phyloP scores from a whole-genome alignment of 2,888 invertebrate species.

The Antheraea assamensis region DNA sequence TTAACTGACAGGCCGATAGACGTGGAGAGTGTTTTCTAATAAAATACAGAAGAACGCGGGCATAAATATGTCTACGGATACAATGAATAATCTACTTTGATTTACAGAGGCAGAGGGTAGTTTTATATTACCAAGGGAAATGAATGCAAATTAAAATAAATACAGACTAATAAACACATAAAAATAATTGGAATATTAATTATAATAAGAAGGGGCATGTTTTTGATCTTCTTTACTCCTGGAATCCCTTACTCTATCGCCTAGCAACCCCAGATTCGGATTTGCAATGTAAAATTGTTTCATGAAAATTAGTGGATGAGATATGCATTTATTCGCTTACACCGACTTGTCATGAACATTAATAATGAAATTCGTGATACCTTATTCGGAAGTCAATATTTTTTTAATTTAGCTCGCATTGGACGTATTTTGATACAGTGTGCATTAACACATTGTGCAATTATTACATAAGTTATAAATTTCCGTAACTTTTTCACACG shows the following conservation, averaged over 20 bases:
- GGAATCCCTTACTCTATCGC: not conserved
- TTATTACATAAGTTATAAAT: not conserved
- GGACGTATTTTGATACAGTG: not conserved
- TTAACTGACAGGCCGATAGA: not conserved
- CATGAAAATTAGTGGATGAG: slow-evolving; percentile 8
- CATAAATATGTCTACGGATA: not conserved
- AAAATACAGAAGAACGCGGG: not conserved
- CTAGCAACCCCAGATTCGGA: slow-evolving; percentile 1
- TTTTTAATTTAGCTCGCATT: not conserved
- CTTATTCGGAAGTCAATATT: not conserved
- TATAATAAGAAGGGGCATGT: not conserved
- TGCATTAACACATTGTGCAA: not conserved
- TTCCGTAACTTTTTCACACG: too few relatives aligned
- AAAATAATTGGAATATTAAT: not conserved
- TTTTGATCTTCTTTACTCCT: slow-evolving; percentile 8
- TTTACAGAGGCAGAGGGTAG: not conserved
- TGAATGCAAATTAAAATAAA: not conserved
- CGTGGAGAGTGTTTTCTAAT: not conserved
- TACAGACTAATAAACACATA: not conserved
- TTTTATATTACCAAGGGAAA: not conserved
- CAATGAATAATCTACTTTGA: not conserved
- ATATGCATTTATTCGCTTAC: slow-evolving; percentile 11
- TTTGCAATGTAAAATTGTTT: slow-evolving; percentile 12
- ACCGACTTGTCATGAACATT: not conserved
- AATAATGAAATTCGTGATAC: not conserved